These are phyloP conservation scores for Cheilosia scutellata DNA, from an alignment of 2,888 invertebrate species.

Conservation along the genomic window DNA sequence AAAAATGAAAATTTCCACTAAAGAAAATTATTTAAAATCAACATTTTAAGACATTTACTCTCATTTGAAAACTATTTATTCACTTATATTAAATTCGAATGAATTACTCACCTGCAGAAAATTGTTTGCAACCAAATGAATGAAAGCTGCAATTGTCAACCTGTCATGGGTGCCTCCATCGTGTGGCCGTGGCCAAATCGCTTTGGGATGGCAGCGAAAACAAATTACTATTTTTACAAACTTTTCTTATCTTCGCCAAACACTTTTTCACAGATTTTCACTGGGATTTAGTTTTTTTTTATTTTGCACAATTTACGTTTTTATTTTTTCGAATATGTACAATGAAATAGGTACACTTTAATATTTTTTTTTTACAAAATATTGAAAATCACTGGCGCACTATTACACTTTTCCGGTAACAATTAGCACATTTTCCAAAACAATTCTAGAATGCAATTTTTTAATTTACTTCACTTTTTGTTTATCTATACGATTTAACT, in stretches of 20 bases:
- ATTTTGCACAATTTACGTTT: neutral
- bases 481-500: slow-evolving; percentile 29
- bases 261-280: slow-evolving; percentile 26
- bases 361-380: neutral
- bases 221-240: slow-evolving; percentile 33
- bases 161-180: slow-evolving; percentile 59
- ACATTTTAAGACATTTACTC: neutral
- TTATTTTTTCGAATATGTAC: neutral
- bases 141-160: slow-evolving; percentile 48
- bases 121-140: slow-evolving; percentile 26
- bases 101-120: slow-evolving; percentile 20
- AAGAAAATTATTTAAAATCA: slow-evolving; percentile 9
- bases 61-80: neutral
- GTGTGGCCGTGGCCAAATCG: slow-evolving; percentile 61
- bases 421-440: slow-evolving; percentile 32
- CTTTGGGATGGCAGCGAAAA: slow-evolving; percentile 47
- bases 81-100: neutral
- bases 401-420: slow-evolving; percentile 11
- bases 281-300: slow-evolving; percentile 23
- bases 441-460: slow-evolving; percentile 12
- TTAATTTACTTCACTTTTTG: slow-evolving; percentile 43
- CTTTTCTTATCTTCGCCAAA: slow-evolving; percentile 12
- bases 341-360: neutral
- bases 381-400: slow-evolving; percentile 29
- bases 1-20: slow-evolving; percentile 39